A percentile compares a stretch with the other conserved stretches of the same genome.
phyloP scores from a whole-genome alignment of 1,140 invertebrate species.

The Eupristina koningsbergeri region DNA sequence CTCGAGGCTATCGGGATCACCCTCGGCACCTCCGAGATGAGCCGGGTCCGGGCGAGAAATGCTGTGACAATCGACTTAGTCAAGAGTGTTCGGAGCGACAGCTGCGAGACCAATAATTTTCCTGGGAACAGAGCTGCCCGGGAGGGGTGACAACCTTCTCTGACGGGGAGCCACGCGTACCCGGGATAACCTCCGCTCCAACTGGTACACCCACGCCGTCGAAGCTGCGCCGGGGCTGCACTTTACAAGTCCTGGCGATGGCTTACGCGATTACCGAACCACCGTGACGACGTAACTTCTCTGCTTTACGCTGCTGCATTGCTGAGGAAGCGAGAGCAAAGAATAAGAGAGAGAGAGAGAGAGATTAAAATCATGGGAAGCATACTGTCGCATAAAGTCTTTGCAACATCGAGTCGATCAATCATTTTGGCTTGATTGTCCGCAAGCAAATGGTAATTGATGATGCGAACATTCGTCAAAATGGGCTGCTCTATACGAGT shows the following conservation, averaged over 20 bases:
- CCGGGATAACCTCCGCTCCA: background rate
- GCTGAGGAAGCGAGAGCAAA: background rate
- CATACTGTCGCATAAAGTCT: background rate
- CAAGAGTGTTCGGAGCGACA: constrained; percentile 65
- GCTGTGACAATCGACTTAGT: constrained; percentile 71
- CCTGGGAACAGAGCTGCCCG: constrained; percentile 19
- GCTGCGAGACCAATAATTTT: constrained; percentile 73
- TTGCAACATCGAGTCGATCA: constrained; percentile 6
- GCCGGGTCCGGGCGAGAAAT: constrained; percentile 64
- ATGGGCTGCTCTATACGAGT: background rate
- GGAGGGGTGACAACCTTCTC: constrained; percentile 17
- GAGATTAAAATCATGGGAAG: background rate
- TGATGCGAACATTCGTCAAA: background rate
- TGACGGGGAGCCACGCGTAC: constrained; percentile 1
- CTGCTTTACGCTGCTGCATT: background rate
- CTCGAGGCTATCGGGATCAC: constrained; percentile 61
- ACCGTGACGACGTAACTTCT: background rate
- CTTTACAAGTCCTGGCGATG: background rate
- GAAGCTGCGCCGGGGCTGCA: background rate
- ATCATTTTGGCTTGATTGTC: constrained; percentile 37
- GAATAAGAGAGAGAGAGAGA: background rate
- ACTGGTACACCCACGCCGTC: background rate
- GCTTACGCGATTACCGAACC: background rate
- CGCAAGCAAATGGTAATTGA: constrained; percentile 30
- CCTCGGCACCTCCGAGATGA: constrained; percentile 60